phyloP scores from a whole-genome alignment of 2,113 vertebrate genomes.

The Spheniscus mendiculus region DNA sequence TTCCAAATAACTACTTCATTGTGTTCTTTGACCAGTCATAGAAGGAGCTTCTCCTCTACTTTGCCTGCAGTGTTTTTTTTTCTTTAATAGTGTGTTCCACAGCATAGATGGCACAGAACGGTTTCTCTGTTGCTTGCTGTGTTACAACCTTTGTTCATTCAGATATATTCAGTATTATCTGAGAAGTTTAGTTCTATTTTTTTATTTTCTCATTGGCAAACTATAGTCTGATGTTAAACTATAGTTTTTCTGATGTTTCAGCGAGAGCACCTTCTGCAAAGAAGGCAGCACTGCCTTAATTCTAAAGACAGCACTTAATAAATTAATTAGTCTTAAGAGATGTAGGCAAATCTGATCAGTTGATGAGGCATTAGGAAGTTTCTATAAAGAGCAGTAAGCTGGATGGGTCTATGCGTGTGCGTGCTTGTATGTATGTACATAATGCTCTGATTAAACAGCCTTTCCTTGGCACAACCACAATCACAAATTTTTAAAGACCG shows the following conservation, averaged over 20 bases:
- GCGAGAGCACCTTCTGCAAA: background rate
- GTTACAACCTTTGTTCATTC: background rate
- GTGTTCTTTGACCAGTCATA: background rate
- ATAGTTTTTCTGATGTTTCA: background rate
- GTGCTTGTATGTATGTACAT: background rate
- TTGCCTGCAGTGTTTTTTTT: background rate
- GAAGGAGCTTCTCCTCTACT: background rate
- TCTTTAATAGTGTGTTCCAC: background rate
- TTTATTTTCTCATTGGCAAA: background rate
- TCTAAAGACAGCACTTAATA: slow-evolving; percentile 28
- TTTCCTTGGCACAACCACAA: background rate
- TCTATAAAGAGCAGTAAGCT: background rate
- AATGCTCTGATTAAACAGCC: background rate
- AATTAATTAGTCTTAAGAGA: slow-evolving; percentile 32
- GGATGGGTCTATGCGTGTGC: background rate
- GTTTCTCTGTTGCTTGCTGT: background rate
- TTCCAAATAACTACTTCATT: background rate
- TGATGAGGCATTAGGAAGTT: slow-evolving; percentile 12
- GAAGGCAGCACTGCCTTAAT: background rate
- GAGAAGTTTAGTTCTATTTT: background rate
- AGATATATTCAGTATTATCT: background rate
- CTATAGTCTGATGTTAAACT: background rate
- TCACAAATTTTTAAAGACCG: background rate
- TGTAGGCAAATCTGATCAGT: background rate
- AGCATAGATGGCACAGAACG: background rate